Evolutionary conservation across 2,113 vertebrate genomes (phyloP).

Genomic region (Cyprinodon tularosa): DNA sequence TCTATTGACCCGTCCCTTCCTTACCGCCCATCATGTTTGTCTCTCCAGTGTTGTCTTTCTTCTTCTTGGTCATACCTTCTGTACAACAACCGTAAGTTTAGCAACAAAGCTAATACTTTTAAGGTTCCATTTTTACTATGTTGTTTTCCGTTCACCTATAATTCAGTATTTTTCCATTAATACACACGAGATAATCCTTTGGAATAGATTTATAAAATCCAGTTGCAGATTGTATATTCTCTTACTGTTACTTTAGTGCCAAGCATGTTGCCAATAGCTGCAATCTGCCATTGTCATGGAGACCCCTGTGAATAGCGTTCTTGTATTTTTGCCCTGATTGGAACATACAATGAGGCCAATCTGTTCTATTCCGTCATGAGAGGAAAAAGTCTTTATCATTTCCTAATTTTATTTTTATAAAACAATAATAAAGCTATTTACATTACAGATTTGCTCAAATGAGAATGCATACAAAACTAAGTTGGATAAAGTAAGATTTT

Average conservation of each 20-base stretch:
- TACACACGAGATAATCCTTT: slow-evolving; percentile 17
- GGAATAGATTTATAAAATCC: slow-evolving; percentile 45
- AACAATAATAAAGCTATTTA: neutral
- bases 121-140: slow-evolving; percentile 46
- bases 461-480: neutral
- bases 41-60: slow-evolving; percentile 47
- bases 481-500: neutral
- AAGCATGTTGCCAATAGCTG: slow-evolving; percentile 63
- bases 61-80: slow-evolving; percentile 38
- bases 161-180: slow-evolving; percentile 14
- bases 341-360: neutral
- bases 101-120: slow-evolving; percentile 2
- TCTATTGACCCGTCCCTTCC: slow-evolving; percentile 11
- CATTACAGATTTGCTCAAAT: neutral
- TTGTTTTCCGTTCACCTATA: slow-evolving; percentile 13
- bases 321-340: neutral
- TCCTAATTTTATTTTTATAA: neutral
- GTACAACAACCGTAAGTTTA: slow-evolving; percentile 20
- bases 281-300: slow-evolving; percentile 27
- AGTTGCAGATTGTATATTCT: slow-evolving; percentile 47
- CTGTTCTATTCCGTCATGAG: neutral
- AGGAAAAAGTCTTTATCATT: neutral
- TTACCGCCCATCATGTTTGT: slow-evolving; percentile 32
- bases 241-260: slow-evolving; percentile 8
- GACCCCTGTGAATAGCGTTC: slow-evolving; percentile 1